Evolutionary conservation across 2,113 vertebrate genomes (phyloP).

Genomic region (Edolisoma coerulescens): DNA sequence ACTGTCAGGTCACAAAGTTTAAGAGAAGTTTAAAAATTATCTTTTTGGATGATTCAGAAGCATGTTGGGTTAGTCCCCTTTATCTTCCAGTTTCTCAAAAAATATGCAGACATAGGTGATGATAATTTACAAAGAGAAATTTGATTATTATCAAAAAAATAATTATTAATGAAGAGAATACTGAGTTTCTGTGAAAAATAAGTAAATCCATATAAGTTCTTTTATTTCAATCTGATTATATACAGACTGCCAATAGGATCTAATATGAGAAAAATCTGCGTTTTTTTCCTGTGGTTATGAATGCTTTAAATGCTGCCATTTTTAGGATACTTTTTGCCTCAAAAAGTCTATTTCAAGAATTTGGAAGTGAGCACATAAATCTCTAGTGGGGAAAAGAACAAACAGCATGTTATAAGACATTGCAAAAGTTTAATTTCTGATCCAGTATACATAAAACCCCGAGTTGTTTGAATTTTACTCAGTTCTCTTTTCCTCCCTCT

Average conservation of each 20-base stretch:
- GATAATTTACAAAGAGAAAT: neutral
- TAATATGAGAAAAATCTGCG: neutral
- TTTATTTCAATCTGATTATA: neutral
- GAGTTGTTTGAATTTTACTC: neutral
- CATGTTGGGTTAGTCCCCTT: neutral
- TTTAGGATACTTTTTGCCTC: neutral
- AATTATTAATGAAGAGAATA: neutral
- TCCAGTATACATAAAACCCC: neutral
- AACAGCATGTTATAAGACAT: neutral
- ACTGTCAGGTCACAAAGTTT: neutral
- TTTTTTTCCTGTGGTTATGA: rapidly evolving
- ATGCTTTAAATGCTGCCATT: neutral
- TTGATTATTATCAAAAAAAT: neutral
- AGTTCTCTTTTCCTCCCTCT: neutral
- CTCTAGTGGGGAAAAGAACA: neutral
- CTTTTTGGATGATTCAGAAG: neutral
- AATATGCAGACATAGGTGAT: neutral
- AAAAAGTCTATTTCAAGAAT: constrained; percentile 34
- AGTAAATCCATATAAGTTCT: neutral
- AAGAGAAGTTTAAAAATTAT: neutral
- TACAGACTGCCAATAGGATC: neutral
- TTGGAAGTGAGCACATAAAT: neutral
- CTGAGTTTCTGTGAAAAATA: neutral
- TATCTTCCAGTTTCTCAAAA: neutral
- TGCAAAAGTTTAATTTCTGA: neutral